A percentile compares a stretch with the other conserved stretches of the same genome.
Evolutionary conservation across 2,113 vertebrate species (phyloP).

Genomic region (Conger conger): DNA sequence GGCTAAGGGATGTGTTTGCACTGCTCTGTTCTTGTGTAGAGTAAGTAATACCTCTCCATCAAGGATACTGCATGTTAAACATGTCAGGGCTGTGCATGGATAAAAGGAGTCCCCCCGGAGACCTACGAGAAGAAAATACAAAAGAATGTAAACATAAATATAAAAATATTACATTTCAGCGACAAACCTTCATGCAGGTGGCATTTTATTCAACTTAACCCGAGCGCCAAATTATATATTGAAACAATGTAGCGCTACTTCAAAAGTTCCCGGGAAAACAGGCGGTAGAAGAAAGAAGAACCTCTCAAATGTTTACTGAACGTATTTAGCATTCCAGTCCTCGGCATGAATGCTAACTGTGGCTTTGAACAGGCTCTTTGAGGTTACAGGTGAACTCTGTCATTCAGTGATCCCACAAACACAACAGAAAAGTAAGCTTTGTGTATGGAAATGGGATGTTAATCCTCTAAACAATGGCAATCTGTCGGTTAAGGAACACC

Average conservation of each 20-base stretch:
- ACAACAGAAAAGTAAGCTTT: constrained; percentile 44
- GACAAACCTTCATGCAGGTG: constrained; percentile 11
- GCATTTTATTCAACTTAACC: constrained; percentile 19
- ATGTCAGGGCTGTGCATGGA: constrained; percentile 30
- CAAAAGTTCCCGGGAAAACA: constrained; percentile 25
- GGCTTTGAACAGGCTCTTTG: constrained; percentile 47
- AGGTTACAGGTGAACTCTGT: constrained; percentile 53
- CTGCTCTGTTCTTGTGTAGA: background rate
- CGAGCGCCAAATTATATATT: background rate
- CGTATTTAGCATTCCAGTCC: constrained; percentile 44
- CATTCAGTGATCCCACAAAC: constrained; percentile 52
- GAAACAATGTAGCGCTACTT: constrained; percentile 22
- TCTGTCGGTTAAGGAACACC: constrained; percentile 61
- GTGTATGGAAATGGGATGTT: constrained; percentile 59
- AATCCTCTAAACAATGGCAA: constrained; percentile 60
- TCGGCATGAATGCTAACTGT: constrained; percentile 41
- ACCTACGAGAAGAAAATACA: constrained; percentile 22
- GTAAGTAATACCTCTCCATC: constrained; percentile 31
- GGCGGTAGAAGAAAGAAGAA: constrained; percentile 9
- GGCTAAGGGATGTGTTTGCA: background rate
- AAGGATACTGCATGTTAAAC: constrained; percentile 31
- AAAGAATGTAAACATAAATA: constrained; percentile 28
- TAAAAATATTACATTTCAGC: constrained; percentile 19
- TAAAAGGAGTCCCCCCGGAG: constrained; percentile 24
- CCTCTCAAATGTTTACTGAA: constrained; percentile 27